Evolutionary conservation across 1,140 invertebrate genomes (phyloP), one percentile per base, ranked within the genome.

Genomic region (Arion vulgaris): DNA sequence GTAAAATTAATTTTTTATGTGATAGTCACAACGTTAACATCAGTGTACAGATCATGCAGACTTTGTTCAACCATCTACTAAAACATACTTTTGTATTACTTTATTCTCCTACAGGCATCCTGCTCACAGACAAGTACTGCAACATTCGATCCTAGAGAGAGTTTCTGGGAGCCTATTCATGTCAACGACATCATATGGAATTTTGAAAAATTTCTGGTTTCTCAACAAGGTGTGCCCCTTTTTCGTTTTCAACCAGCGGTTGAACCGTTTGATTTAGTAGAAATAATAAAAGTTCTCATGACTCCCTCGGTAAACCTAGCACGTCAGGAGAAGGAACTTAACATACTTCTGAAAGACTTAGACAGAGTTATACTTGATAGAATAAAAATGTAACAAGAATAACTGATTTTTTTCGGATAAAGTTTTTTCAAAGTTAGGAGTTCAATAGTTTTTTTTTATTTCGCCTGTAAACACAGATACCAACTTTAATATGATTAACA

Each of bases 151-250:
- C 84, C 62, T 34, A n/a, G 66, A 77, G 76, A 87, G 79, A 79
- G 80, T 86, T 82, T 90, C 89, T 91, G 87, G 80, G 36, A 89
- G 83, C 86, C 91, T 84, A 84, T 90, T 84, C 86, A 90, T 72
- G 88, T 86, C 9, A 91, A 87, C 41, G 94, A 95, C 86, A 89
- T 95, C 62, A 90, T 92, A 36, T 94, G 94, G 94, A 94, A 94
- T 86, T 95, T 93, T 83, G 94, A 94, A 84, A 95, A 94, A 83
- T 94, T 94, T 86, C 85, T 94, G 17, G 90, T 94, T 7, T 90
- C 92, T 84, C 86, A 84, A 39, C 75, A 86, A 36, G 94, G 94
- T 0, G 57, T 76, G 2, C 87, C 87, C 11, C 57, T 88, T 28
- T 81, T 86, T 39, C 81, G 89, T 34, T 84, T 87, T 53, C 17